Evolutionary conservation across 2,888 invertebrate genomes (phyloP), one percentile per base, ranked within the genome.

Genomic region (Epirrhoe alternata): DNA sequence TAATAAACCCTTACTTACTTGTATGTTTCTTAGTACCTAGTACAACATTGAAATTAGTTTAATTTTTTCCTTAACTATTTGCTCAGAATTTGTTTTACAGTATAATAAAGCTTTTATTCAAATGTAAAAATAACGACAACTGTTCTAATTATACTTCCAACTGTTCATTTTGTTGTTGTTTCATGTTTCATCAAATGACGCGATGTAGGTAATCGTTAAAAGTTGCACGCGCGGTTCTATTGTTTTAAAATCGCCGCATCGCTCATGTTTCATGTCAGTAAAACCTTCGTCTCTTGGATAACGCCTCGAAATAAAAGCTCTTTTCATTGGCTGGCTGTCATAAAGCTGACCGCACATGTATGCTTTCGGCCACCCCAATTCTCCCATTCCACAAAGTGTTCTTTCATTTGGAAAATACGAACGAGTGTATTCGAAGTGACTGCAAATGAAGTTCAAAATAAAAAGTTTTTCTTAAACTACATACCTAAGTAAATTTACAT

Each of bases 221-320:
- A 51, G 6, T 24, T 51, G 50, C 47, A 47, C 47, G 47, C 47
- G 16, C 47, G 47, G 5, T 47, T 47, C 16, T 47, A 47, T 47
- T 47, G 47, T 16, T 47, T 16, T 47, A 14, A 47, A 47, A 47
- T 47, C 47, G 47, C 47, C 47, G 16, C 47, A 14, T 47, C 47
- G 47, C 47, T 47, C 16, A 47, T 14, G 14, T 47, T 47, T 47
- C 47, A 47, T 14, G 14, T 47, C 47, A 14, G 45, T 45, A 16
- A 47, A 47, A 14, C 50, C 30, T 51, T 14, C 50, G 30, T 51
- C 50, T 24, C 17, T 12, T 24, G 50, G 10, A 17, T 49, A 42
- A 42, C 38, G 38, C 38, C 38, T 42, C 38, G 12, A 12, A 42
- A 42, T 42, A 42, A 42, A 42, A 42, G 38, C 38, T 10, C 12